A percentile compares a stretch with the other conserved stretches of the same genome.
Conservation (phyloP, 2,888 invertebrate species). For the Eustalomyia histrio region DNA sequence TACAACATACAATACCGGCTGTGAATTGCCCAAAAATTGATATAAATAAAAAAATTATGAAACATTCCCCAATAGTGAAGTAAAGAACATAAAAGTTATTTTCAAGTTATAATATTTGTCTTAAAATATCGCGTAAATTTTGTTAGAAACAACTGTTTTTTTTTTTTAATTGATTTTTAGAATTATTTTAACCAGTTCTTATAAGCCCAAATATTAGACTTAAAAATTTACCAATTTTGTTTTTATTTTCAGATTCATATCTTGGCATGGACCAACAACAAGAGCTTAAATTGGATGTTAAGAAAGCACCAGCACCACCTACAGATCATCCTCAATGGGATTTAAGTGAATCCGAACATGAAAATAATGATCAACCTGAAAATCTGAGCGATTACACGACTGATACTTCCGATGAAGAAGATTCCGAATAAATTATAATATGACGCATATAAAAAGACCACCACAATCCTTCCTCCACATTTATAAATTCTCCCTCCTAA, state of each 20-base stretch:
- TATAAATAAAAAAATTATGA: no score
- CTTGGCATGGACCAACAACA: slow-evolving; percentile 97
- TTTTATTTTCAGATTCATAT: slow-evolving; percentile 88
- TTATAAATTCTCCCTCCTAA: slow-evolving; percentile 59
- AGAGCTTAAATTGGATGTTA: slow-evolving; percentile 97
- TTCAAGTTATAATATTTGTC: no score
- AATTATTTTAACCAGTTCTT: no score
- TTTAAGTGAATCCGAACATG: slow-evolving; percentile 94
- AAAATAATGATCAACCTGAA: slow-evolving; percentile 82
- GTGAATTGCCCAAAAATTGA: no score
- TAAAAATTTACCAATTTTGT: no score
- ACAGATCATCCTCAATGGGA: slow-evolving; percentile 99
- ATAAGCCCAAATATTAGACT: no score
- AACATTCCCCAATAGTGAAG: no score
- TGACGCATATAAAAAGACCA: slow-evolving; percentile 35
- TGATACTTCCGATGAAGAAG: slow-evolving; percentile 84
- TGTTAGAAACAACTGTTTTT: no score
- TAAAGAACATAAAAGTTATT: no score
- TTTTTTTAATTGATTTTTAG: no score
- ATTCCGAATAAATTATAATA: slow-evolving; percentile 72
- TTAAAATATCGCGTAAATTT: no score
- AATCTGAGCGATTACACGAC: slow-evolving; percentile 85
- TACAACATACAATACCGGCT: no score
- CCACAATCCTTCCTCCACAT: slow-evolving; percentile 57
- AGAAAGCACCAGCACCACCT: slow-evolving; percentile 95